Evolutionary conservation across 2,888 invertebrate genomes (phyloP), one percentile per base, ranked within the genome.

Genomic region (Zelleria hepariella): DNA sequence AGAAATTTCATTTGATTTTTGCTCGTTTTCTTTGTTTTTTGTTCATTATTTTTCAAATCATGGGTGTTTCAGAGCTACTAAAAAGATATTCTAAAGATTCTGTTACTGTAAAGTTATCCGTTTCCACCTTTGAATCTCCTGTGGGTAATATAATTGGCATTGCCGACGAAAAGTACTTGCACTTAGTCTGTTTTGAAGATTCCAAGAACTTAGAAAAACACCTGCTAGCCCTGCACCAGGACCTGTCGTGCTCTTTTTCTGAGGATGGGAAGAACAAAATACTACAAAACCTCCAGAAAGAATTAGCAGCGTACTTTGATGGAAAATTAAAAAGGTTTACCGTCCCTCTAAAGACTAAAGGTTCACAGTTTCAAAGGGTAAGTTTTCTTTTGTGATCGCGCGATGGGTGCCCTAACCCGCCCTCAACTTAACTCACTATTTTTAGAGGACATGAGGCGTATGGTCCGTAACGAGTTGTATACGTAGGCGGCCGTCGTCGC

Each of bases 301-400:
- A 67, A 62, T 25, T 67, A 23, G 49, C 49, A 18, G 54, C 21
- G 48, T 67, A 67, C 54, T 67, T 67, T 56, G 55, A 57, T 7
- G 67, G 67, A n/a, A 71, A 74, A 59, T 64, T 83, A 0, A 80
- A 75, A 58, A 75, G 74, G 56, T 88, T 88, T 63, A 69, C 74
- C 26, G 66, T 79, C 18, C 80, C 84, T 7, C 62, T 86, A n/a
- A 80, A 82, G 72, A 73, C 71, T 15, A 65, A 76, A 63, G 89
- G 88, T 10, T 79, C 87, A 0, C 77, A 81, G 48, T 89, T 86
- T 71, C 87, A 87, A 71, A 82, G 82, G 75, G 88, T 86, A 65
- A 32, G 61, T 62, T 48, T 8, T 32, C 32, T 32, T n/a, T n/a
- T n/a, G n/a, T n/a, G n/a, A n/a, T n/a, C n/a, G n/a, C n/a, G n/a